phyloP scores from a whole-genome alignment of 2,113 vertebrate species.

The Porphyrio hochstetteri region DNA sequence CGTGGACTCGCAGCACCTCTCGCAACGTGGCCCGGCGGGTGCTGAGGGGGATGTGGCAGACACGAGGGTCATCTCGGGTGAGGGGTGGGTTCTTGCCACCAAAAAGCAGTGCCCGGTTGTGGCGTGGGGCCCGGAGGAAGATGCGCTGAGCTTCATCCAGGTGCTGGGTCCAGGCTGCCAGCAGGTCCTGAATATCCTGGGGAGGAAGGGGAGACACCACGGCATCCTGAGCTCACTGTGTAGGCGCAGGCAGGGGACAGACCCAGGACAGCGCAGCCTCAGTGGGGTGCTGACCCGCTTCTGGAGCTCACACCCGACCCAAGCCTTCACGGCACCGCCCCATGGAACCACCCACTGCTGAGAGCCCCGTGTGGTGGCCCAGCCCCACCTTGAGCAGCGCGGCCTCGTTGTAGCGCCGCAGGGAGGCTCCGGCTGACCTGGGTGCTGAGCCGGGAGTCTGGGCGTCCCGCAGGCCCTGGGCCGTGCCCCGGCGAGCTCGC shows the following conservation, averaged over 20 bases:
- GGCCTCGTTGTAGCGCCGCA: conserved; percentile 91
- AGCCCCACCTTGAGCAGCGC: conserved; percentile 81
- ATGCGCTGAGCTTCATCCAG: conserved; percentile 82
- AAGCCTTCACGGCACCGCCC: background rate
- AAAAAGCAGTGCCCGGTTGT: conserved; percentile 84
- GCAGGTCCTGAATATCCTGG: conserved; percentile 91
- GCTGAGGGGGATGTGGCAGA: conserved; percentile 84
- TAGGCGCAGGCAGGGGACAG: background rate
- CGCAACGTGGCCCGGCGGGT: conserved; percentile 90
- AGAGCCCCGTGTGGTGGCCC: background rate
- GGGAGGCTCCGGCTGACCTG: conserved; percentile 87
- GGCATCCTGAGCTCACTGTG: fast-evolving
- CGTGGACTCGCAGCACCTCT: conserved; percentile 84
- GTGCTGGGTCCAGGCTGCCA: conserved; percentile 83
- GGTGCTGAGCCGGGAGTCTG: conserved; percentile 79
- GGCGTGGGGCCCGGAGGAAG: conserved; percentile 83
- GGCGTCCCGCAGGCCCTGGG: conserved; percentile 86
- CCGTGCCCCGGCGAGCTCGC: conserved; percentile 87
- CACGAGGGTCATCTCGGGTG: conserved; percentile 77
- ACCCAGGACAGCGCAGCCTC: background rate
- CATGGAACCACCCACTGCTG: background rate
- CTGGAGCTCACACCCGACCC: background rate
- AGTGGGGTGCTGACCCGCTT: background rate
- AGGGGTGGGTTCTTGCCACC: conserved; percentile 78
- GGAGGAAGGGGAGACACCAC: background rate